Percentiles rank a stretch among this genome's conserved stretches.
Conservation (phyloP, 2,888 invertebrate species). For the Plebejus argus region DNA sequence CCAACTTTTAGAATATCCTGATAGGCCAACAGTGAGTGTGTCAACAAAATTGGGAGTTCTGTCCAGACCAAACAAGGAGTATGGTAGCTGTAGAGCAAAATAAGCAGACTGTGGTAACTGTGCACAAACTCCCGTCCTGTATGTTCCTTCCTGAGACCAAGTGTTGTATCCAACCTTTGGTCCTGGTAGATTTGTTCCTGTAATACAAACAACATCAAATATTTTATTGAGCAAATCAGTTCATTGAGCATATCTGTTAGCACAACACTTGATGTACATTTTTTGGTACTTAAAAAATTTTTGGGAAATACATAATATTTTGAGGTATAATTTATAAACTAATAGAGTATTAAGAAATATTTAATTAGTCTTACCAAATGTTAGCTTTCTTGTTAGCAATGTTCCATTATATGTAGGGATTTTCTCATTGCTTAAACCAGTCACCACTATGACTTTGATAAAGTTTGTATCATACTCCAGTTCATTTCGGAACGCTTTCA, state of each 20-base stretch:
- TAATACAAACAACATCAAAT: conserved; percentile 42
- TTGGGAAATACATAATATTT: no score
- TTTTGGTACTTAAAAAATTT: no score
- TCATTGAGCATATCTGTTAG: no score
- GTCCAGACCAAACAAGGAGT: conserved; percentile 97
- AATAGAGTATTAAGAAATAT: no score
- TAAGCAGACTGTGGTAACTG: conserved; percentile 96
- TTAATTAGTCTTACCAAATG: conserved; percentile 82
- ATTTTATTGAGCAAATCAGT: background rate
- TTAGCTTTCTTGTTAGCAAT: conserved; percentile 87
- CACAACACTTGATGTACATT: no score
- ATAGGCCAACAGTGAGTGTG: conserved; percentile 89
- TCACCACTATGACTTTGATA: conserved; percentile 95
- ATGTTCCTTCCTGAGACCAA: conserved; percentile 92
- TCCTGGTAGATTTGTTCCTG: conserved; percentile 93
- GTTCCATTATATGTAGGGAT: conserved; percentile 87
- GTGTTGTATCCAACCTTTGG: conserved; percentile 93
- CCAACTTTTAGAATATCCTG: conserved; percentile 87
- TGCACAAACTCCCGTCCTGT: conserved; percentile 89
- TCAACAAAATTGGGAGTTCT: conserved; percentile 99
- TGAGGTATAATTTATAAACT: background rate
- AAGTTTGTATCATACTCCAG: conserved; percentile 97
- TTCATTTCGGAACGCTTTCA: conserved; percentile 92
- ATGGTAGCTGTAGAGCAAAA: conserved; percentile 96
- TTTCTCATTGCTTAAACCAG: conserved; percentile 87